phyloP scores from a whole-genome alignment of 2,113 vertebrate genomes.

The Prochilodus magdalenae region DNA sequence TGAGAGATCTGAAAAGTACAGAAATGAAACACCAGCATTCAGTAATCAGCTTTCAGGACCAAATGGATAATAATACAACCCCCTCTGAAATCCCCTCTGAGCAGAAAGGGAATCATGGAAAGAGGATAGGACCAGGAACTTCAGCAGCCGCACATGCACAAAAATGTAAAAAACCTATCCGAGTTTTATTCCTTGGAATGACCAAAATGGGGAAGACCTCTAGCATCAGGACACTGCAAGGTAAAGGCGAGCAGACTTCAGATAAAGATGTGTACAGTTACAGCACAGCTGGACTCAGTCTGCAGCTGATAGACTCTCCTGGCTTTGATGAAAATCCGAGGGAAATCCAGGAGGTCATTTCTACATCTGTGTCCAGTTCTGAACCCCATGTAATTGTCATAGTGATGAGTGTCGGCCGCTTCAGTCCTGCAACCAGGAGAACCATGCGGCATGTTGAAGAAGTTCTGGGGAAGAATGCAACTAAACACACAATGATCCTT shows the following conservation, averaged over 20 bases:
- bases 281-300: background rate
- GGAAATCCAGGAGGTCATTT: constrained; percentile 7
- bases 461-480: constrained; percentile 5
- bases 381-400: constrained; percentile 42
- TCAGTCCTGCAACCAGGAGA: constrained; percentile 4
- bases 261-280: background rate
- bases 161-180: background rate
- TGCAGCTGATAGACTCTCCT: constrained; percentile 28
- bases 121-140: background rate
- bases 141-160: background rate
- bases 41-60: background rate
- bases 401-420: background rate
- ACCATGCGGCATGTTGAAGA: constrained; percentile 4
- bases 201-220: constrained; percentile 24
- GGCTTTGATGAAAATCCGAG: constrained; percentile 19
- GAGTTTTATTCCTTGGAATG: constrained; percentile 43
- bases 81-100: background rate
- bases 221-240: constrained; percentile 17
- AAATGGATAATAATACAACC: background rate
- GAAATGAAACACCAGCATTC: background rate
- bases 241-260: background rate
- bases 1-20: constrained; percentile 28
- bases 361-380: background rate
- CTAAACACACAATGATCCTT: constrained; percentile 23
- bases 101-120: background rate